Percentiles rank a stretch among this genome's conserved stretches.
These are phyloP conservation scores for Calcarius lapponicus DNA, from an alignment of 2,797 vertebrate genomes.

Conservation along the genomic window DNA sequence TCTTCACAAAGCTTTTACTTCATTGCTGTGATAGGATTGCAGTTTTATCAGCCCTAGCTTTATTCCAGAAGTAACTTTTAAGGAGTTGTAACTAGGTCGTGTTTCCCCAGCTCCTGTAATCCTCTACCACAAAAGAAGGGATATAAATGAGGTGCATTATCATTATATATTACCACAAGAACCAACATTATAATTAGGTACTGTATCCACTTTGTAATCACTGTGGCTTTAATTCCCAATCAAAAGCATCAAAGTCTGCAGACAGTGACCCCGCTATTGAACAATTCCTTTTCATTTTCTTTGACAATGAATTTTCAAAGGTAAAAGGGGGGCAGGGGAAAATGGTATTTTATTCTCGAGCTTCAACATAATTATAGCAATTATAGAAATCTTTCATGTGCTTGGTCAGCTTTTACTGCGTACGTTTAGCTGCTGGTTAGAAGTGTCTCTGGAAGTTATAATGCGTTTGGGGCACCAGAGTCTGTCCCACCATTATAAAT, in stretches of 20 bases:
- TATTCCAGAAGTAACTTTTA: conserved; percentile 30
- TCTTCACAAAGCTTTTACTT: conserved; percentile 27
- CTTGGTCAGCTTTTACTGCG: conserved; percentile 57
- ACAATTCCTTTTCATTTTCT: conserved; percentile 55
- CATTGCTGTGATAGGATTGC: neutral
- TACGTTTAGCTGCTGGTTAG: neutral
- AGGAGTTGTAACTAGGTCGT: conserved; percentile 15
- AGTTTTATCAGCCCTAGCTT: conserved; percentile 34
- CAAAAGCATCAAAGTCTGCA: conserved; percentile 46
- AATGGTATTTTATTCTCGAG: conserved; percentile 48
- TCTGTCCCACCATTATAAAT: conserved; percentile 42
- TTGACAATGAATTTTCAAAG: conserved; percentile 57
- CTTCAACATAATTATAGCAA: conserved; percentile 59
- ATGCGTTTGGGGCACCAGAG: neutral
- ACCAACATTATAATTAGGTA: conserved; percentile 28
- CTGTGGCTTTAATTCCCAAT: conserved; percentile 50
- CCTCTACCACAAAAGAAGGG: conserved; percentile 19
- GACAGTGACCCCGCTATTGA: neutral
- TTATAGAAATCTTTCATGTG: conserved; percentile 57
- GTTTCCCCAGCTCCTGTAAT: conserved; percentile 24
- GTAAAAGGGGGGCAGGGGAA: neutral
- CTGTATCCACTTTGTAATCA: conserved; percentile 36
- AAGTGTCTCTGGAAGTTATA: conserved; percentile 31
- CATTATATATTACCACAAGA: conserved; percentile 39
- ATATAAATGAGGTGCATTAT: conserved; percentile 50